phyloP scores from a whole-genome alignment of 1,140 invertebrate genomes.

The Camponotus vicinus region DNA sequence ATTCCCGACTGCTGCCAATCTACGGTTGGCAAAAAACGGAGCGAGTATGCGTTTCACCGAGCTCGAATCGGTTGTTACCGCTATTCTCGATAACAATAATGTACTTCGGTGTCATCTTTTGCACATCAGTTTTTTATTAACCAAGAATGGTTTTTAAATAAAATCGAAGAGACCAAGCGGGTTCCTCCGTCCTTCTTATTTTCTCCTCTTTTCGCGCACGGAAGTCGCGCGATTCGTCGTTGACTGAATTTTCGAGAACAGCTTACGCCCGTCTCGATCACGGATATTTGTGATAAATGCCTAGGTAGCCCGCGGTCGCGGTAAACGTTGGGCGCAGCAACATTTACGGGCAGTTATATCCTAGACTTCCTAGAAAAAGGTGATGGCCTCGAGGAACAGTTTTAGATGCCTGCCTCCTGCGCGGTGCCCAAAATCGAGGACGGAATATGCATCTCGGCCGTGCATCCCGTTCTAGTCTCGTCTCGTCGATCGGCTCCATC shows the following conservation, averaged over 20 bases:
- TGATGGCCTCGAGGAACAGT: constrained; percentile 68
- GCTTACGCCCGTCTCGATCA: neutral
- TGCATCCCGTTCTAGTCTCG: constrained; percentile 55
- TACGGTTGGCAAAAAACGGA: too few species aligned
- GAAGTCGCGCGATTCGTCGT: neutral
- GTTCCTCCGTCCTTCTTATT: too few species aligned
- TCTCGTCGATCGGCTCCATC: constrained; percentile 50
- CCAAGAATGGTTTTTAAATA: neutral
- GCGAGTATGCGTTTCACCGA: too few species aligned
- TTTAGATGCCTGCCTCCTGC: constrained; percentile 48
- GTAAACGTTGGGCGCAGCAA: constrained; percentile 54
- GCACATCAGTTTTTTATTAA: too few species aligned
- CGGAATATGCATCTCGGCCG: constrained; percentile 68
- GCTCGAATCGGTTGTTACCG: too few species aligned
- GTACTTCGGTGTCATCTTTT: too few species aligned
- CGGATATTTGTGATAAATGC: constrained; percentile 20
- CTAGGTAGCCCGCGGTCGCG: constrained; percentile 28
- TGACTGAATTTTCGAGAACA: neutral
- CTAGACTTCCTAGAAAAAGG: constrained; percentile 70
- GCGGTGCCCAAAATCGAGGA: constrained; percentile 40
- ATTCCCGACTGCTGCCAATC: too few species aligned
- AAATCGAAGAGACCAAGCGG: neutral
- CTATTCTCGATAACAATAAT: too few species aligned
- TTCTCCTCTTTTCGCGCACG: neutral
- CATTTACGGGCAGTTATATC: constrained; percentile 63